phyloP scores from a whole-genome alignment of 2,888 invertebrate species.

The Tetragonisca angustula region DNA sequence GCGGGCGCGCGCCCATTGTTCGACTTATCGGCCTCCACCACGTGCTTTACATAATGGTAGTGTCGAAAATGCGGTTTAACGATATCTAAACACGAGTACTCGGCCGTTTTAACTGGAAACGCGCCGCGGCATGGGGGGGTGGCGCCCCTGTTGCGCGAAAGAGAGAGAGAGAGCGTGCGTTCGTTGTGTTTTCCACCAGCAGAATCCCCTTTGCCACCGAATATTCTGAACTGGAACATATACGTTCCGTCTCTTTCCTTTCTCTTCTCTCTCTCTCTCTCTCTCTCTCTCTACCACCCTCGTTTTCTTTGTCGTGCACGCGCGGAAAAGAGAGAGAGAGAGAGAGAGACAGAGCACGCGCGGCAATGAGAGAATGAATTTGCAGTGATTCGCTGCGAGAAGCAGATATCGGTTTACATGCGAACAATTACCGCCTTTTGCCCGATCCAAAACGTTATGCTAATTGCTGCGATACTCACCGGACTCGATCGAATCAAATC shows the following conservation, averaged over 20 bases:
- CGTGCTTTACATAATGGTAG: slow-evolving; percentile 82
- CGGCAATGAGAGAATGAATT: slow-evolving; percentile 60
- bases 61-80: slow-evolving; percentile 82
- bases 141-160: slow-evolving; percentile 18
- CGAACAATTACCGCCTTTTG: slow-evolving; percentile 79
- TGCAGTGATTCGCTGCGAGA: slow-evolving; percentile 71
- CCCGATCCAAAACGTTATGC: slow-evolving; percentile 74
- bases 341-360: slow-evolving; percentile 8
- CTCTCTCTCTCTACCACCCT: not conserved
- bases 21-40: slow-evolving; percentile 81
- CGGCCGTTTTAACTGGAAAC: slow-evolving; percentile 71
- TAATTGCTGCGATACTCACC: slow-evolving; percentile 67
- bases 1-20: slow-evolving; percentile 74
- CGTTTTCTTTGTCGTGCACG: slow-evolving; percentile 4
- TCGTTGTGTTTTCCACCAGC: slow-evolving; percentile 62
- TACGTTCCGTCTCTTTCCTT: not conserved
- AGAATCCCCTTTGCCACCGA: slow-evolving; percentile 65
- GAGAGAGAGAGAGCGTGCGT: slow-evolving; percentile 10
- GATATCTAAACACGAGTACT: slow-evolving; percentile 82
- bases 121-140: slow-evolving; percentile 28
- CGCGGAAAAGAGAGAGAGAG: not conserved
- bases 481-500: not conserved
- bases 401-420: slow-evolving; percentile 79
- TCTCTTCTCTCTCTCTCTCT: not conserved
- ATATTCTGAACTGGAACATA: slow-evolving; percentile 58